These are phyloP conservation scores for Mythimna loreyi DNA, from an alignment of 2,888 invertebrate species.

Conservation along the genomic window DNA sequence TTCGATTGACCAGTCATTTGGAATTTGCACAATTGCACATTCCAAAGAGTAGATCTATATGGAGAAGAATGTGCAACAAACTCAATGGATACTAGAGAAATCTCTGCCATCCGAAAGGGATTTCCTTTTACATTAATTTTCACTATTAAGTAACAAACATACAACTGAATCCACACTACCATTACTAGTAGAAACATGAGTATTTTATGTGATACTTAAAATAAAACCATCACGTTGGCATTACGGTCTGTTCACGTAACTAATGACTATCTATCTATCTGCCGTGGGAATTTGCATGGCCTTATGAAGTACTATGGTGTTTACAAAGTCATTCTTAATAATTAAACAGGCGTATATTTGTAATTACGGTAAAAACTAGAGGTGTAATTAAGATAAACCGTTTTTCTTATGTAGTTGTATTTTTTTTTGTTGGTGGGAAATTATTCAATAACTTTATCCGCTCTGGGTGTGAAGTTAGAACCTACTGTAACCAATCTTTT, in stretches of 20 bases:
- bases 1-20: too few species aligned
- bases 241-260: constrained; percentile 49
- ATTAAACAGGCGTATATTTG: constrained; percentile 14
- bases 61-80: too few species aligned
- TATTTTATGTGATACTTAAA: constrained; percentile 43
- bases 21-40: too few species aligned
- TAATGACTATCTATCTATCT: constrained; percentile 26
- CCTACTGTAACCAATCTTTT: too few species aligned
- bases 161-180: background rate
- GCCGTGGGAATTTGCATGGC: constrained; percentile 39
- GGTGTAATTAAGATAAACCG: background rate
- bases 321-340: constrained; percentile 31
- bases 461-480: too few species aligned
- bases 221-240: constrained; percentile 53
- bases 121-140: background rate
- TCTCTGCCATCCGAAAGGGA: background rate
- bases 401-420: background rate
- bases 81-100: too few species aligned
- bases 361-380: constrained; percentile 22
- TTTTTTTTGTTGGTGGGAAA: too few species aligned
- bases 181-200: constrained; percentile 7
- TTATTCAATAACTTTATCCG: too few species aligned
- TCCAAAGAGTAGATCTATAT: too few species aligned
- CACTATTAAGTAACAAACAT: constrained; percentile 5
- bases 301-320: constrained; percentile 9